These are phyloP conservation scores for Phainopepla nitens DNA, from an alignment of 2,113 vertebrate genomes.

Conservation along the genomic window DNA sequence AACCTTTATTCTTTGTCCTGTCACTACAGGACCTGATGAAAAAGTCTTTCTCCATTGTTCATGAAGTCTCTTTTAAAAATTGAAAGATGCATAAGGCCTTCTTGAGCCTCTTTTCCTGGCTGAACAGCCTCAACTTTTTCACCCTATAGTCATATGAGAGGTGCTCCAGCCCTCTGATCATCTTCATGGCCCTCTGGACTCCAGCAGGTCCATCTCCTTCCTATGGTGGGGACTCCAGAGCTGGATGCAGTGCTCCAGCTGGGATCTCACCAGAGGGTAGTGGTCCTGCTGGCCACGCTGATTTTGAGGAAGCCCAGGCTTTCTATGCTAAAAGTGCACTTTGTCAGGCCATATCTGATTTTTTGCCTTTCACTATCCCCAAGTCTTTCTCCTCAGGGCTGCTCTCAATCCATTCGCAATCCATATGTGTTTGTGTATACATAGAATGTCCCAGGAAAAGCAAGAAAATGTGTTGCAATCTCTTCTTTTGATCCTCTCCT, in stretches of 20 bases:
- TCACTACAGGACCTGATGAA: neutral
- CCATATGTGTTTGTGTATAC: neutral
- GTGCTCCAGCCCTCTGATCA: neutral
- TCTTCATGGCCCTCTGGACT: neutral
- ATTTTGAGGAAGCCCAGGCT: neutral
- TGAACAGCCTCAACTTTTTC: neutral
- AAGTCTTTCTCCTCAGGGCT: neutral
- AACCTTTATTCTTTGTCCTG: neutral
- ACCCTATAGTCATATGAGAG: neutral
- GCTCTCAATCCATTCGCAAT: neutral
- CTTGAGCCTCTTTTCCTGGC: neutral
- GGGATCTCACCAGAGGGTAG: neutral
- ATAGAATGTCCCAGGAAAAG: neutral
- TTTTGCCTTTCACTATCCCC: neutral
- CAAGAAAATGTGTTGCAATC: neutral
- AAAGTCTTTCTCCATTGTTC: neutral
- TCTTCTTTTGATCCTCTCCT: neutral
- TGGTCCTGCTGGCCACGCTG: neutral
- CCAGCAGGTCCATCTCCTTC: neutral
- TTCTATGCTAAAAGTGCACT: neutral
- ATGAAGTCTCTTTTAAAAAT: neutral
- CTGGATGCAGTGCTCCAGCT: neutral
- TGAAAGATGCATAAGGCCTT: neutral
- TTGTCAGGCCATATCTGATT: neutral
- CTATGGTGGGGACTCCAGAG: neutral